A percentile compares a stretch with the other conserved stretches of the same genome.
Conservation (phyloP, 2,797 vertebrate species). For the Tamandua tetradactyla region DNA sequence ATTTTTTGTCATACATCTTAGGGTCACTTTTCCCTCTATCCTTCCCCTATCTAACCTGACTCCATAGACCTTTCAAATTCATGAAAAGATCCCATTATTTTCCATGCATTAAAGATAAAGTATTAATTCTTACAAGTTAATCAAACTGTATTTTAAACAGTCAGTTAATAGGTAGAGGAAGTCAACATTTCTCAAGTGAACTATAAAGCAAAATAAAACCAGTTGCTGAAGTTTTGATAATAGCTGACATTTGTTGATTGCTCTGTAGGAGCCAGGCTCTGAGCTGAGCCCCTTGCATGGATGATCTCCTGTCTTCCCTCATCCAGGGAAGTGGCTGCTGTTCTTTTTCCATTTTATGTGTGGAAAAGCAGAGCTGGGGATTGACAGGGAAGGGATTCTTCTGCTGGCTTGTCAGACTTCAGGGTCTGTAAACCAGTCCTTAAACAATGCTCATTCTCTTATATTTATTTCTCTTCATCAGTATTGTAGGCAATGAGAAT, state of each 20-base stretch:
- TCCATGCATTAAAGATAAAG: background rate
- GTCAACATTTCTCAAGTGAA: background rate
- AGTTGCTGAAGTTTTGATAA: background rate
- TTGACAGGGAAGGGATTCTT: background rate
- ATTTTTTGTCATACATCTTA: too few species aligned
- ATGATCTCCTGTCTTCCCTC: background rate
- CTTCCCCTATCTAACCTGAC: too few species aligned
- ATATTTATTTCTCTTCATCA: conserved; percentile 8
- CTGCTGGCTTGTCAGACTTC: background rate
- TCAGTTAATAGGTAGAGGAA: background rate
- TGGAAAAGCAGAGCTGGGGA: background rate
- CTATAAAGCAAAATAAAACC: background rate
- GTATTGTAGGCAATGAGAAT: background rate
- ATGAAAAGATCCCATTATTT: background rate
- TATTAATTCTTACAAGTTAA: conserved; percentile 3
- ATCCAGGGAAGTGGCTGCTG: background rate
- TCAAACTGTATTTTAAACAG: conserved; percentile 13
- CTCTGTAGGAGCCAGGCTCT: background rate
- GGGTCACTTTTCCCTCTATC: too few species aligned
- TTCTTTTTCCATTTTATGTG: background rate
- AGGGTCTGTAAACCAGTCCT: background rate
- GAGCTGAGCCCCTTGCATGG: background rate
- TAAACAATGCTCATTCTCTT: background rate
- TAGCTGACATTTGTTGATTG: too few species aligned
- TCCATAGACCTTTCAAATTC: background rate